These are phyloP conservation scores for Parazoanthus atlanticus DNA, from an alignment of 92 coral and sea anemone genomes.

Conservation along the genomic window DNA sequence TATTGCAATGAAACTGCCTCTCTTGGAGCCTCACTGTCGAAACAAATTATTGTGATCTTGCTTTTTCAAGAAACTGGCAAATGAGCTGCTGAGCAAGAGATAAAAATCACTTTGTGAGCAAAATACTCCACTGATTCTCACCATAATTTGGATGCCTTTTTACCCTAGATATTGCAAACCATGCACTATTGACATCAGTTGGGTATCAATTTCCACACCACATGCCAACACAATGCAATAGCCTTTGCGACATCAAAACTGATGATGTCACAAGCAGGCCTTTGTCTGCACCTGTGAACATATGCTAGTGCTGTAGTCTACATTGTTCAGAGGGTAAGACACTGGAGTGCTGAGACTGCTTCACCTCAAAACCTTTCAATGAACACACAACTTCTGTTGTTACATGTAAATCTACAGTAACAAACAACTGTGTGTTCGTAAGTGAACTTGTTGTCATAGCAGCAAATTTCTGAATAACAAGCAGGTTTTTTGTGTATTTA, in stretches of 20 bases:
- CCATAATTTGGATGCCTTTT: no score
- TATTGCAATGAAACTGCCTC: background rate
- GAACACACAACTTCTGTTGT: no score
- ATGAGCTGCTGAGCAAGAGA: background rate
- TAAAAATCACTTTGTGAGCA: no score
- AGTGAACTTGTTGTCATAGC: background rate
- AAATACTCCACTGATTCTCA: no score
- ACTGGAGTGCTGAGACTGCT: no score
- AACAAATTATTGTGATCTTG: background rate
- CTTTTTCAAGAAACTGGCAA: background rate
- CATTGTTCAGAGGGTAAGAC: background rate
- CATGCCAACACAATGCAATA: background rate
- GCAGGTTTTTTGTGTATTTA: no score
- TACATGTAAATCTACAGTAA: background rate
- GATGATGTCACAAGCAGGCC: no score
- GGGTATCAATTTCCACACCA: background rate
- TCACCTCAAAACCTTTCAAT: no score
- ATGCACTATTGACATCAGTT: background rate
- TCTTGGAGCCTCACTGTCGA: background rate
- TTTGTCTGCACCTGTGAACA: no score
- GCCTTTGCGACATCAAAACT: background rate
- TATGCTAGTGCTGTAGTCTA: background rate
- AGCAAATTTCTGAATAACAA: background rate
- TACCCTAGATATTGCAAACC: background rate
- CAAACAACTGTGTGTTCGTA: background rate